Base-by-base conservation (phyloP, 2,113 vertebrate genomes). In the Mixornis gularis region DNA sequence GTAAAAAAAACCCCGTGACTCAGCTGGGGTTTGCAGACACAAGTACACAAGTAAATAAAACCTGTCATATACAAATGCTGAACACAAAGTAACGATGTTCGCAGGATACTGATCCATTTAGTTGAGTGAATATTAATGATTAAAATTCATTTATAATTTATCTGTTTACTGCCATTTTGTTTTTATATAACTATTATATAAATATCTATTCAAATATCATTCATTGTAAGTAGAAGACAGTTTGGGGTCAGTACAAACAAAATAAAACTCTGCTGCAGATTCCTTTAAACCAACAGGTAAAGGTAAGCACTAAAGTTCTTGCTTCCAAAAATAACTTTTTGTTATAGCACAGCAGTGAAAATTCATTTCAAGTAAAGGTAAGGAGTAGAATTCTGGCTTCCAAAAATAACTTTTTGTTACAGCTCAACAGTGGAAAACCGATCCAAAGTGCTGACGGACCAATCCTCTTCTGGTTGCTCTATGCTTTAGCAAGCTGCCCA, bases 111-210 rank as follows among this genome's bases (percentile, higher is more conserved):
- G 66, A 83, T 62, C 71, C 82, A 83, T 95, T 89, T 90, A 90
- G 71, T 58, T 87, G 90, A 95, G 79, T 87, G 85, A 95, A 90
- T 92, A 87, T 90, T 91, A 95, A 95, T 90, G 79, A 92, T 91
- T 93, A 77, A 72, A 79, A 77, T 56, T 94, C 64, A 88, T 95
- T 89, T 85, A 95, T 94, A 94, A 92, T 94, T 95, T 62, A 94
- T 81, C 62, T 89, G n/a, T 63, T 89, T 91, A 74, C 48, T 82
- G 62, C 27, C 66, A 89, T 87, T 87, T 89, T 89, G n/a, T 1
- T 83, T 85, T 76, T 53, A 87, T 89, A 51, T 87, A 72, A 81
- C 52, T 89, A 65, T 91, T 77, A 83, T 63, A 95, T 78, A 91
- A 93, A 80, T 90, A 93, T 51, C 13, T 77, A 62, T 78, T 79